These are phyloP conservation scores for Nerophis ophidion DNA, from an alignment of 2,113 vertebrate species.

Conservation along the genomic window DNA sequence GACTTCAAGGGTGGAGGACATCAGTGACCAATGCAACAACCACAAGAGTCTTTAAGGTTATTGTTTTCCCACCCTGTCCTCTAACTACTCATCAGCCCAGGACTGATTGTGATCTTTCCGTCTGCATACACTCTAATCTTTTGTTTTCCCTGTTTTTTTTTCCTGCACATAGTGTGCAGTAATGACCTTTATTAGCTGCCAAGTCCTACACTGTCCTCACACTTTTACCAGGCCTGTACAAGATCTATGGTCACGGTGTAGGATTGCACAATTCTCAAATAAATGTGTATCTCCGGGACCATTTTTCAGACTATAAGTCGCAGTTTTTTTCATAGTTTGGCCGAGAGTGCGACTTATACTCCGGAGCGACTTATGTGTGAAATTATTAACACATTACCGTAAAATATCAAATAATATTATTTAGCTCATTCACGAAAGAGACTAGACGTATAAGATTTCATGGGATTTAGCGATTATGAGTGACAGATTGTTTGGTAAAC, in stretches of 20 bases:
- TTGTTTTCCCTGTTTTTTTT: background rate
- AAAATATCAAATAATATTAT: too few species aligned
- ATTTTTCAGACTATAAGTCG: too few species aligned
- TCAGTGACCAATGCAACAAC: background rate
- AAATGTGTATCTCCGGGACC: too few species aligned
- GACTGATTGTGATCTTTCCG: slow-evolving; percentile 18
- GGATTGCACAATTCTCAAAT: too few species aligned
- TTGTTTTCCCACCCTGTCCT: slow-evolving; percentile 6
- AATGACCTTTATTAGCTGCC: slow-evolving; percentile 49
- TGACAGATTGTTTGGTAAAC: too few species aligned
- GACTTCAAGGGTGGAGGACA: background rate
- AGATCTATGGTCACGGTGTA: background rate
- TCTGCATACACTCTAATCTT: slow-evolving; percentile 26
- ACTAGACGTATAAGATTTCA: too few species aligned
- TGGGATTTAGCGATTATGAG: too few species aligned
- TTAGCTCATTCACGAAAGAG: too few species aligned
- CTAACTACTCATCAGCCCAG: slow-evolving; percentile 19
- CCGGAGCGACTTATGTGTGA: too few species aligned
- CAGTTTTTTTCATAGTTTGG: too few species aligned
- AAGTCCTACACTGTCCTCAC: slow-evolving; percentile 18
- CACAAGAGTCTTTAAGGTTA: slow-evolving; percentile 4
- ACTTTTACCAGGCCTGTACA: slow-evolving; percentile 32
- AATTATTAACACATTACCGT: too few species aligned
- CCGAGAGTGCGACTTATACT: too few species aligned
- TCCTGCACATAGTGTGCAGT: slow-evolving; percentile 22